Percentiles rank a stretch among this genome's conserved stretches.
These are phyloP conservation scores for Psilopogon haemacephalus DNA, from an alignment of 2,113 vertebrate species.

Conservation along the genomic window DNA sequence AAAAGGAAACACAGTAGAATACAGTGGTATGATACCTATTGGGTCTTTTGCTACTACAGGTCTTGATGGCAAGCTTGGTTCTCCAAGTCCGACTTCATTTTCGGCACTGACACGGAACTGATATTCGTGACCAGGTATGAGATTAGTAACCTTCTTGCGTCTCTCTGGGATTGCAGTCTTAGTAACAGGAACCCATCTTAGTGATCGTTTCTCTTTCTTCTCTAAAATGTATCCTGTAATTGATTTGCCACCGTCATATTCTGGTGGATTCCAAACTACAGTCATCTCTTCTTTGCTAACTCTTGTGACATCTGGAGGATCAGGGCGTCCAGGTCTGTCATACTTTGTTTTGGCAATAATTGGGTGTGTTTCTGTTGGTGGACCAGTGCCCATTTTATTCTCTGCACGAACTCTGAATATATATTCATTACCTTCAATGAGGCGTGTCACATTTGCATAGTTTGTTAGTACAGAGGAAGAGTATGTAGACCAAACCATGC, in stretches of 20 bases:
- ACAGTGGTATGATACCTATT: conserved; percentile 80
- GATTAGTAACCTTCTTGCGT: conserved; percentile 87
- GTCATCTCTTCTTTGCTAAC: conserved; percentile 94
- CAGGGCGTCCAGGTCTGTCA: conserved; percentile 86
- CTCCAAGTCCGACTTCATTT: conserved; percentile 94
- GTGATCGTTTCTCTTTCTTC: conserved; percentile 89
- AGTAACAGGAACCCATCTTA: conserved; percentile 91
- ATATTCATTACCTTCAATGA: conserved; percentile 96
- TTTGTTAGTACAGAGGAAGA: conserved; percentile 88
- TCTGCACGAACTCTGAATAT: conserved; percentile 96
- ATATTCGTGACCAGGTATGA: conserved; percentile 93
- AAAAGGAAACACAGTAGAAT: conserved; percentile 7
- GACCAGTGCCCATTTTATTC: conserved; percentile 98
- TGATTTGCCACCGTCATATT: conserved; percentile 92
- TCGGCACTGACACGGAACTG: conserved; percentile 97
- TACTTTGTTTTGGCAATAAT: conserved; percentile 93
- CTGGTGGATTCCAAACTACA: conserved; percentile 92
- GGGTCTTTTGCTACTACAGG: conserved; percentile 91
- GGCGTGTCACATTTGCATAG: conserved; percentile 86
- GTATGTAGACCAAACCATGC: conserved; percentile 94
- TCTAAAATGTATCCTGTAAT: conserved; percentile 95
- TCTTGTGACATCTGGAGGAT: conserved; percentile 90
- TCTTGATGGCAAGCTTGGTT: conserved; percentile 90
- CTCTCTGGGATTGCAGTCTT: conserved; percentile 86
- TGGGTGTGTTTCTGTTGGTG: conserved; percentile 89